phyloP scores from a whole-genome alignment of 2,113 vertebrate species.

The Vidua chalybeata region DNA sequence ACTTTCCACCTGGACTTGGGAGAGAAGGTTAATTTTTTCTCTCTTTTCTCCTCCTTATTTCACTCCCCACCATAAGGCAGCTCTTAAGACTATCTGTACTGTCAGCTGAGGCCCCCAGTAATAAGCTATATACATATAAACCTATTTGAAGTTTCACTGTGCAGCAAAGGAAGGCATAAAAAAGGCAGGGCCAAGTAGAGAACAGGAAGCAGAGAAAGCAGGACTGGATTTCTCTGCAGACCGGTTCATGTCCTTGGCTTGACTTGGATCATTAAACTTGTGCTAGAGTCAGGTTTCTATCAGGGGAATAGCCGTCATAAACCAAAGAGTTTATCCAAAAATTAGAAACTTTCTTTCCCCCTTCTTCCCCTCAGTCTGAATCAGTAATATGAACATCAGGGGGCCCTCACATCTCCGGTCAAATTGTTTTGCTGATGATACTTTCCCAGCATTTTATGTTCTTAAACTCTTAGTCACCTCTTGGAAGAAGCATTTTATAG shows the following conservation, averaged over 20 bases:
- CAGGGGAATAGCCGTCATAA: background rate
- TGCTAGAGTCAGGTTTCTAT: background rate
- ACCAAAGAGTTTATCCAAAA: background rate
- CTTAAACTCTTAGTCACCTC: conserved; percentile 45
- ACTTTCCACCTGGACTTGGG: background rate
- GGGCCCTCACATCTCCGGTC: background rate
- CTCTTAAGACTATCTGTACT: background rate
- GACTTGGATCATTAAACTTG: background rate
- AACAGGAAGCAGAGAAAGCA: background rate
- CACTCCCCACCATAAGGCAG: background rate
- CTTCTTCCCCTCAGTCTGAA: background rate
- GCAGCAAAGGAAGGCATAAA: background rate
- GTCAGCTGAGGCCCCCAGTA: background rate
- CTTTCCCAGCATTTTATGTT: conserved; percentile 38
- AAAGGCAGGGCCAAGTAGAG: background rate
- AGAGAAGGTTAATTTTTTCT: background rate
- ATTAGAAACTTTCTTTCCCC: background rate
- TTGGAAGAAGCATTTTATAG: conserved; percentile 42
- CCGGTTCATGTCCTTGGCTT: background rate
- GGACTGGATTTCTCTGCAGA: background rate
- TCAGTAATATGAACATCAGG: conserved; percentile 26
- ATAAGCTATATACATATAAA: background rate
- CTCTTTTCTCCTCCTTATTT: background rate
- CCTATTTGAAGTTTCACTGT: background rate
- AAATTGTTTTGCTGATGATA: conserved; percentile 38